A percentile compares a stretch with the other conserved stretches of the same genome.
phyloP scores from a whole-genome alignment of 2,888 invertebrate species.

The Cheilosia soror region DNA sequence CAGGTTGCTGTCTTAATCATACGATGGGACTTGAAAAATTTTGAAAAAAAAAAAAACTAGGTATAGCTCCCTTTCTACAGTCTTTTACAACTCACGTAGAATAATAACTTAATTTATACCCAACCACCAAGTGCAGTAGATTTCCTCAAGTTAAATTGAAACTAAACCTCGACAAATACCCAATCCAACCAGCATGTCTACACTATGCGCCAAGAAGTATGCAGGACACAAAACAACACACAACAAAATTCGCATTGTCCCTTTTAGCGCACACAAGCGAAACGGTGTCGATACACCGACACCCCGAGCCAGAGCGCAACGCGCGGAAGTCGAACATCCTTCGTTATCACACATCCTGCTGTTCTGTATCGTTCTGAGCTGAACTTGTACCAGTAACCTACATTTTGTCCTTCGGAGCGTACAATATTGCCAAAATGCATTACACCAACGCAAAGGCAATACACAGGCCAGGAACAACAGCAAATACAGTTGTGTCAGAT shows the following conservation, averaged over 20 bases:
- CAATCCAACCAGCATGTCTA: not conserved
- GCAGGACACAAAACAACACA: constrained; percentile 36
- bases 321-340: constrained; percentile 69
- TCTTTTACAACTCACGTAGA: constrained; percentile 4
- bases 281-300: constrained; percentile 56
- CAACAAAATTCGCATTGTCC: constrained; percentile 54
- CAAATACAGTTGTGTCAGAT: constrained; percentile 3
- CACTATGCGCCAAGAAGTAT: constrained; percentile 33
- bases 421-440: constrained; percentile 64
- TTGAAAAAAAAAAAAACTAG: no score
- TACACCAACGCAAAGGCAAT: constrained; percentile 34
- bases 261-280: constrained; percentile 49
- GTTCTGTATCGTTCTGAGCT: constrained; percentile 54
- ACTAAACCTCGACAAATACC: constrained; percentile 5
- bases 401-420: constrained; percentile 48
- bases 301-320: constrained; percentile 46
- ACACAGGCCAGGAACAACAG: not conserved
- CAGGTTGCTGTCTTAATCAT: no score
- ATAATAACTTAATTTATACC: constrained; percentile 41
- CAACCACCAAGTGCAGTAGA: constrained; percentile 2
- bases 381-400: constrained; percentile 75
- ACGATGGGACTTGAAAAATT: no score
- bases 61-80: no score
- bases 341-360: constrained; percentile 66
- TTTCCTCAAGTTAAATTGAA: constrained; percentile 11